Conservation (phyloP, 2,888 invertebrate species). For the Leucoma salicis region DNA sequence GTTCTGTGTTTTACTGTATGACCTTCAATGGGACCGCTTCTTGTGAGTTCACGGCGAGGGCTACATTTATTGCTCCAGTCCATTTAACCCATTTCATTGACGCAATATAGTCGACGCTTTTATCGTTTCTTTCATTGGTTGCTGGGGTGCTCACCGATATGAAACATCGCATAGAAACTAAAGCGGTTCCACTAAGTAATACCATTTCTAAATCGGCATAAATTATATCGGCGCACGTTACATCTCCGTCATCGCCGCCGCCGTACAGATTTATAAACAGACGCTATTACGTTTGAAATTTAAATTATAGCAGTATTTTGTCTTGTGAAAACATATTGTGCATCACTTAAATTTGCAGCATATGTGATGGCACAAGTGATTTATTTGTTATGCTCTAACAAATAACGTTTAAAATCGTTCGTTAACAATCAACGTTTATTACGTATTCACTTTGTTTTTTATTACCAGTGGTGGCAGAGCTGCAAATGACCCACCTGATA, state of each 20-base stretch:
- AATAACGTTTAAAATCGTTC: too few relatives aligned
- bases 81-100: constrained; percentile 73
- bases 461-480: too few relatives aligned
- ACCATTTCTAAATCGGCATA: constrained; percentile 21
- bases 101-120: constrained; percentile 56
- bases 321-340: constrained; percentile 15
- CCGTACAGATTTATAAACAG: constrained; percentile 16
- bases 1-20: constrained; percentile 27
- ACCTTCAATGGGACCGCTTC: constrained; percentile 56
- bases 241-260: constrained; percentile 19
- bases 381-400: too few relatives aligned
- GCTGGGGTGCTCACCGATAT: constrained; percentile 31
- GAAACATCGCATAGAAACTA: constrained; percentile 17
- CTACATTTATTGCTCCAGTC: constrained; percentile 66
- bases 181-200: constrained; percentile 12
- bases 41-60: constrained; percentile 71
- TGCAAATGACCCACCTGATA: too few relatives aligned
- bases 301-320: constrained; percentile 16
- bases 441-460: too few relatives aligned
- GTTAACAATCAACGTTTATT: too few relatives aligned
- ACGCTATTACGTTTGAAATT: constrained; percentile 10
- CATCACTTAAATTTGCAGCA: too few relatives aligned
- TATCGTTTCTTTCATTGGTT: constrained; percentile 38
- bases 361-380: too few relatives aligned
- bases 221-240: constrained; percentile 15